Conservation (phyloP, 2,888 invertebrate genomes). For the Saturnia pavonia region DNA sequence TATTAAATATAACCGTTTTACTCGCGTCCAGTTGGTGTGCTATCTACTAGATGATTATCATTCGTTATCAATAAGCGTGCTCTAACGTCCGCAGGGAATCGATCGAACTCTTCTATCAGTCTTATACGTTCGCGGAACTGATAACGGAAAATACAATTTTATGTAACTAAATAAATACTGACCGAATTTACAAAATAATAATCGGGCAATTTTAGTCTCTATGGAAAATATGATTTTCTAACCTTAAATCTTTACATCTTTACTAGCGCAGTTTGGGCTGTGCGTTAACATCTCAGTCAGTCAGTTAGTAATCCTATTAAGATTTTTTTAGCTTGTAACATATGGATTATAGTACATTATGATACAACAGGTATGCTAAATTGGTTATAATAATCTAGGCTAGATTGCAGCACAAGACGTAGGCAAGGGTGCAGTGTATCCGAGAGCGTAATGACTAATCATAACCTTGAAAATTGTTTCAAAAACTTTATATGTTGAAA, state of each 20-base stretch:
- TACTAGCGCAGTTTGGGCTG: no score
- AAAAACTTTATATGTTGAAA: no score
- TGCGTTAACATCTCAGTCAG: no score
- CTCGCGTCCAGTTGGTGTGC: constrained; percentile 46
- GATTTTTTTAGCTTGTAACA: neutral
- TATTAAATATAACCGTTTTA: constrained; percentile 43
- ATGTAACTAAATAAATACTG: constrained; percentile 53
- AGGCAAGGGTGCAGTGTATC: no score
- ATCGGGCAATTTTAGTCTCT: neutral
- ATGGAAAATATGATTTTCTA: neutral
- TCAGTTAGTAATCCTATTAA: no score
- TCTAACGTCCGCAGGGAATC: constrained; percentile 46
- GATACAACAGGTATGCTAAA: no score
- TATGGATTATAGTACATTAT: neutral
- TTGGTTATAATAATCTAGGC: no score
- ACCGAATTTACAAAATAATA: constrained; percentile 43
- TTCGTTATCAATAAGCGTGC: constrained; percentile 64
- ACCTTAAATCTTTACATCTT: neutral
- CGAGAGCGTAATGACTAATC: no score
- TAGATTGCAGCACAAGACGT: no score
- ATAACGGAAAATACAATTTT: constrained; percentile 42
- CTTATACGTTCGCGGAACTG: constrained; percentile 45
- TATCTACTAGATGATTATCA: constrained; percentile 69
- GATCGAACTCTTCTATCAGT: constrained; percentile 46
- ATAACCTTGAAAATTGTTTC: no score